Percentiles rank a stretch among this genome's conserved stretches.
phyloP scores from a whole-genome alignment of 2,797 vertebrate species.

The Dromococcyx pavoninus region DNA sequence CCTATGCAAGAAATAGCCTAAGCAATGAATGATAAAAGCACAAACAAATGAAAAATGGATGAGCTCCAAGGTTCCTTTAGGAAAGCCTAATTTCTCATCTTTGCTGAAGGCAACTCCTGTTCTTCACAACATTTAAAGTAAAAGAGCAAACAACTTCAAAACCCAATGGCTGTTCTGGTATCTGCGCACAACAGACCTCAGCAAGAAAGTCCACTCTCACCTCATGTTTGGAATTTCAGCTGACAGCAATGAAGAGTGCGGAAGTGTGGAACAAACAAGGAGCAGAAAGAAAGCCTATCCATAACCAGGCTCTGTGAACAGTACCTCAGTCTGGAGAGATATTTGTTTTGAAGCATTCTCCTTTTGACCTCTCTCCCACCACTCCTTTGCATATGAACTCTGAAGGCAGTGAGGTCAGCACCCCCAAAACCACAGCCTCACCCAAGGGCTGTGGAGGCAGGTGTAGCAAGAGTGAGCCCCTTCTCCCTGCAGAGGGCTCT shows the following conservation, averaged over 20 bases:
- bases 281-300: not conserved
- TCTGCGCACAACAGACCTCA: not conserved
- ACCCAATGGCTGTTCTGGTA: not conserved
- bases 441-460: not conserved
- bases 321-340: not conserved
- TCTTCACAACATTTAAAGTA: not conserved
- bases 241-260: not conserved
- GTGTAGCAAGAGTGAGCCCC: fast-evolving
- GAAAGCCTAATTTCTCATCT: not conserved
- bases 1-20: not conserved
- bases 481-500: not conserved
- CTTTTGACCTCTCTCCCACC: not conserved
- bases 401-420: not conserved
- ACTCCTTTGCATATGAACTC: not conserved
- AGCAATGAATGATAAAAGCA: not conserved
- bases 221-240: not conserved
- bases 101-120: not conserved
- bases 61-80: not conserved
- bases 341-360: not conserved
- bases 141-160: not conserved
- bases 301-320: not conserved
- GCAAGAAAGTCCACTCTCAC: not conserved
- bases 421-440: not conserved
- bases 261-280: not conserved
- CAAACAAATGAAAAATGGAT: slow-evolving; percentile 51